Base-by-base conservation (phyloP, 1,140 invertebrate genomes). In the Ridgeia piscesae region DNA sequence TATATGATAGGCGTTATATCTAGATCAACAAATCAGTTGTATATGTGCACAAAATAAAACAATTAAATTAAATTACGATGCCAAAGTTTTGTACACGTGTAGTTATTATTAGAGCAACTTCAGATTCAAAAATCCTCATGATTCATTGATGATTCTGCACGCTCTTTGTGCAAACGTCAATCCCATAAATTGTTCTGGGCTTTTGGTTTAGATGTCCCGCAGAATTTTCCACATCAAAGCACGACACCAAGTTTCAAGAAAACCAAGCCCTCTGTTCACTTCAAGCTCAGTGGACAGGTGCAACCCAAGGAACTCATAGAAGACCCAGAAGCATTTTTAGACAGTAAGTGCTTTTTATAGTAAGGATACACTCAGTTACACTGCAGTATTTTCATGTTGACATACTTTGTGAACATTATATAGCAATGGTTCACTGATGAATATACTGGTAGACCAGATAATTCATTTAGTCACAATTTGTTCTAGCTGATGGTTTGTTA, bases 311-410 rank as follows among this genome's bases (percentile, higher is more conserved):
- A 9, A 90, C 9, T 17, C 35, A n/a, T 33, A 2, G 35, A 90
- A 90, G 34, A 90, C 34, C 89, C 34, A 33, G 35, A 90, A 35
- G 89, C 35, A 35, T 90, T 90, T 90, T 90, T 90, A 77, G 58
- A 77, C 27, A 77, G 58, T 77, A 77, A 77, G 58, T 77, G 27
- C 0, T 21, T 17, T 17, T 77, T 8, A 77, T 31, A 8, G 11
- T 77, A 77, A 27, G 17, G 11, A 21, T 17, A 77, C 58, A 9
- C 17, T 77, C 2, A 31, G 11, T 4, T 17, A 77, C 58, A 9
- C 17, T 77, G 0, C 58, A 8, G 58, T 77, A 77, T 77, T 77
- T 77, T 31, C 27, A 77, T 21, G 17, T 77, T 77, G 58, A 31
- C 58, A 77, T 42, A 42, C 11, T 42, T 77, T 77, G 27, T 77